Percentiles rank a stretch among this genome's conserved stretches.
Conservation (phyloP, 2,888 invertebrate genomes). For the Cephus pygmeus region DNA sequence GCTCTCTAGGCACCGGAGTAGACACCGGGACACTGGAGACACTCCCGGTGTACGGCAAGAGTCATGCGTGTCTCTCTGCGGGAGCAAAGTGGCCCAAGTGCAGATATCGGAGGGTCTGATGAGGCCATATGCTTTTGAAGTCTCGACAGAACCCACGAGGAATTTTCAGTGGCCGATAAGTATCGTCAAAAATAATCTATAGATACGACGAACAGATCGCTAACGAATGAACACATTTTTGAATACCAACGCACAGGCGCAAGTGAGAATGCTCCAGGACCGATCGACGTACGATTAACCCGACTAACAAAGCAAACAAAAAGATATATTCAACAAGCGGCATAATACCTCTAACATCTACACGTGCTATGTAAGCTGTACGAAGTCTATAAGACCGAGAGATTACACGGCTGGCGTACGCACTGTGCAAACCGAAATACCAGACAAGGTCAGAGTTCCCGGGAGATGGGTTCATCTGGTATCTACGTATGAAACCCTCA, state of each 20-base stretch:
- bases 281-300: not conserved
- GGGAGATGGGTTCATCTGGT: not conserved
- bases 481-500: not conserved
- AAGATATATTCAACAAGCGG: not conserved
- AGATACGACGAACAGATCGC: not conserved
- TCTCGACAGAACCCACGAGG: not conserved
- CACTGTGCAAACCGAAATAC: not conserved
- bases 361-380: not conserved
- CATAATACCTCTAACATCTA: not conserved
- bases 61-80: conserved; percentile 15
- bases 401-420: not conserved
- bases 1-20: not conserved
- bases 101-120: not conserved
- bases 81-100: conserved; percentile 18
- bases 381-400: not conserved
- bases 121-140: not conserved
- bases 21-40: not conserved
- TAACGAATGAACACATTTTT: not conserved
- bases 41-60: not conserved
- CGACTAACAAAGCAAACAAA: not conserved
- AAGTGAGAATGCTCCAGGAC: not conserved
- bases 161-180: not conserved
- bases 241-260: not conserved
- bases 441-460: not conserved
- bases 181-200: not conserved